Conservation (phyloP, 2,797 vertebrate species). For the Rhinella marina region DNA sequence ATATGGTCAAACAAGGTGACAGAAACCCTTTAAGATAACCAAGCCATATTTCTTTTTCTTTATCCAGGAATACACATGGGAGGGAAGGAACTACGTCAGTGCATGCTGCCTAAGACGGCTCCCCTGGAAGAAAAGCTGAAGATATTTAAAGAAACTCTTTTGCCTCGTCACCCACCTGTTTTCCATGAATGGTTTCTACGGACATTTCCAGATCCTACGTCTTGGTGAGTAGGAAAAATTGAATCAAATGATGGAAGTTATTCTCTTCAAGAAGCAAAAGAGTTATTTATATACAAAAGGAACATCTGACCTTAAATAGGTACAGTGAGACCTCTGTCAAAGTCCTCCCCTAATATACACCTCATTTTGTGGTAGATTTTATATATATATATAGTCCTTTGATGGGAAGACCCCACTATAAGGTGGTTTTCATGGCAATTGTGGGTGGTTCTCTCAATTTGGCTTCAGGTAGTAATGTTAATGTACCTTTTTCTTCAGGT, state of each 20-base stretch:
- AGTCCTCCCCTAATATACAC: not conserved
- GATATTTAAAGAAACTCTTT: slow-evolving; percentile 88
- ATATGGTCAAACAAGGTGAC: too few species aligned
- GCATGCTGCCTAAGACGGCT: slow-evolving; percentile 89
- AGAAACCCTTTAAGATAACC: too few species aligned
- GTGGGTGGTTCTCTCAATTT: not conserved
- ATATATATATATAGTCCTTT: too few species aligned
- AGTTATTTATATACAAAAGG: not conserved
- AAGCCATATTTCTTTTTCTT: not conserved
- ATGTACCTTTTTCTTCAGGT: slow-evolving; percentile 75
- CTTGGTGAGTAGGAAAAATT: slow-evolving; percentile 77
- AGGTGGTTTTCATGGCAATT: not conserved
- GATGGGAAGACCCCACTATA: too few species aligned
- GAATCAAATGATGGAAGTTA: not conserved
- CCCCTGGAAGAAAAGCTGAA: slow-evolving; percentile 89
- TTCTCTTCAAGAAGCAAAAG: not conserved
- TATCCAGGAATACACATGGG: slow-evolving; percentile 87
- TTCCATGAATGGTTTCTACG: slow-evolving; percentile 97
- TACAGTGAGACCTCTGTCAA: too few species aligned
- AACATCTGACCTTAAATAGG: not conserved
- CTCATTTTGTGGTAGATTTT: not conserved
- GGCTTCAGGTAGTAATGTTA: not conserved
- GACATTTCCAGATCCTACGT: slow-evolving; percentile 95
- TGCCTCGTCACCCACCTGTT: slow-evolving; percentile 87
- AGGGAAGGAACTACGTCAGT: slow-evolving; percentile 91